Conservation (phyloP, 2,888 invertebrate genomes). For the Drosophila diplacantha region DNA sequence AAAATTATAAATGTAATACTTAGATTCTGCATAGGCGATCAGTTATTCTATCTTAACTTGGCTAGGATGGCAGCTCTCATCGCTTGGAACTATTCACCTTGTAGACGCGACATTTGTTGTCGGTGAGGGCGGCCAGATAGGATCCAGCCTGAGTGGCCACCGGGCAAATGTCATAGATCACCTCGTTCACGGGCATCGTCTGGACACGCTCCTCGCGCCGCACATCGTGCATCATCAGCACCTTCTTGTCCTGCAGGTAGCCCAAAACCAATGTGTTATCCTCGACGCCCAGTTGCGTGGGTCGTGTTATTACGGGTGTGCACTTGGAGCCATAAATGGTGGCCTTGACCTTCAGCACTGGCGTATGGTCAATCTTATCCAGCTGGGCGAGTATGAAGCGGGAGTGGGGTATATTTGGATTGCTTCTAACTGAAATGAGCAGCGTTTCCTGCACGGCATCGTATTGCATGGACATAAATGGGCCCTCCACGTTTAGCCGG, state of each 20-base stretch:
- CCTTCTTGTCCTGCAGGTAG: constrained; percentile 85
- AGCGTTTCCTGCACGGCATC: constrained; percentile 83
- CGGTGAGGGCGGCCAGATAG: constrained; percentile 83
- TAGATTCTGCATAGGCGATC: background rate
- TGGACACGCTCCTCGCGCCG: constrained; percentile 79
- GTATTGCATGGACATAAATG: constrained; percentile 86
- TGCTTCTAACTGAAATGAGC: constrained; percentile 85
- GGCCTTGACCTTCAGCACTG: constrained; percentile 80
- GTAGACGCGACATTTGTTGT: constrained; percentile 83
- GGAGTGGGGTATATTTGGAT: constrained; percentile 79
- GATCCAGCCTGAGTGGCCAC: constrained; percentile 79
- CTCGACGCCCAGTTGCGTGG: constrained; percentile 76
- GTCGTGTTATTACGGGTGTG: constrained; percentile 82
- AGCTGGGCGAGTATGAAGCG: constrained; percentile 80
- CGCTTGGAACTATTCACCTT: constrained; percentile 77
- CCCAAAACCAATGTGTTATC: constrained; percentile 84
- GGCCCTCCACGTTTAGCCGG: constrained; percentile 83
- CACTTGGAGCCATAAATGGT: constrained; percentile 84
- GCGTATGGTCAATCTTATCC: constrained; percentile 78
- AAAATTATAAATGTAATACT: constrained; percentile 4
- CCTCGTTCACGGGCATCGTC: constrained; percentile 82
- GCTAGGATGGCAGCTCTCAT: background rate
- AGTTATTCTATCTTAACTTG: background rate
- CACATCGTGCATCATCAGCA: constrained; percentile 83
- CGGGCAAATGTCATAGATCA: constrained; percentile 84